Conservation (phyloP, 2,113 vertebrate genomes). For the Anoura caudifer region DNA sequence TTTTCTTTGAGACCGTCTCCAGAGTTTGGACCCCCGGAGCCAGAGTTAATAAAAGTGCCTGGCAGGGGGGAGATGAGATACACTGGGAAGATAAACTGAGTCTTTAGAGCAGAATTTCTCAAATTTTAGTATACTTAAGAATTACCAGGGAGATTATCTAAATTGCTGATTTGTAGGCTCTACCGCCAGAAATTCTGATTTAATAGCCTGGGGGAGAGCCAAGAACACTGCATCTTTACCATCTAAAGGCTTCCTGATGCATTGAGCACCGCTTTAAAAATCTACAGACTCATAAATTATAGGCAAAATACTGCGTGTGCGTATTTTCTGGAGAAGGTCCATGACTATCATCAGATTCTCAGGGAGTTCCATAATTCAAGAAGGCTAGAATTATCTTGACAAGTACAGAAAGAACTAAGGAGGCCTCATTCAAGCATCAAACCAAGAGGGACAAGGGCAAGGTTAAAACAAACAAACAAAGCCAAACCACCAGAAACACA, state of each 20-base stretch:
- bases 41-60: neutral
- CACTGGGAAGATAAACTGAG: neutral
- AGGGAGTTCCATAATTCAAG: neutral
- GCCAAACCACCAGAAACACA: neutral
- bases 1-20: neutral
- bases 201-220: neutral
- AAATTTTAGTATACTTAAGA: neutral
- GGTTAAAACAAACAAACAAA: neutral
- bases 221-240: neutral
- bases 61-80: neutral
- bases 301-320: neutral
- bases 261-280: neutral
- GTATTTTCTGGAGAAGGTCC: neutral
- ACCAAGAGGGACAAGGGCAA: neutral
- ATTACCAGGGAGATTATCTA: neutral
- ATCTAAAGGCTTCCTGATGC: neutral
- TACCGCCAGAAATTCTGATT: neutral
- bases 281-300: neutral
- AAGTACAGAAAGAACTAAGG: neutral
- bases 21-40: neutral
- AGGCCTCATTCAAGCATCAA: neutral
- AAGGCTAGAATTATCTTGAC: neutral
- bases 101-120: neutral
- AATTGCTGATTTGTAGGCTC: neutral
- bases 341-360: neutral